Conservation (phyloP, 2,888 invertebrate species). For the Philereme vetulata region DNA sequence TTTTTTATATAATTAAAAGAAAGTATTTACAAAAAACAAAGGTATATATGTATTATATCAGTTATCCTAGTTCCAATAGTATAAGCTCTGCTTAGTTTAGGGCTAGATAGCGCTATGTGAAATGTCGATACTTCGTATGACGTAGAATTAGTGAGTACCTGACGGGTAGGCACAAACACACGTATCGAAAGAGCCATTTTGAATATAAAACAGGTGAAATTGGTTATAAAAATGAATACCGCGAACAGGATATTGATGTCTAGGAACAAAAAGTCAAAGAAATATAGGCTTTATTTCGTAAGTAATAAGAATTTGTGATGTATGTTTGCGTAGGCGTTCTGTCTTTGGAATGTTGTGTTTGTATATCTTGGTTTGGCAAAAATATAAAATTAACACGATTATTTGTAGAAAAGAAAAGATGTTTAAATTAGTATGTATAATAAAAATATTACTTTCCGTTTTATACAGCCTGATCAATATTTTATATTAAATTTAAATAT, state of each 20-base stretch:
- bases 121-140: conserved; percentile 7
- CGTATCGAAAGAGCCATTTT: conserved; percentile 39
- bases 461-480: no score
- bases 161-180: conserved; percentile 35
- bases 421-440: neutral
- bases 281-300: conserved; percentile 36
- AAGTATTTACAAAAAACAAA: no score
- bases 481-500: no score
- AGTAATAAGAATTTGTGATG: neutral
- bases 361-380: conserved; percentile 13
- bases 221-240: conserved; percentile 48
- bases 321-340: conserved; percentile 9
- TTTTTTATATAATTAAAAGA: no score
- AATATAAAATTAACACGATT: conserved; percentile 14
- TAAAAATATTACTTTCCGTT: neutral
- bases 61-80: no score
- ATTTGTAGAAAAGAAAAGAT: neutral
- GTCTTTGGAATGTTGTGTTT: conserved; percentile 11
- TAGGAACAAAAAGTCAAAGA: conserved; percentile 38
- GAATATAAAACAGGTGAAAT: conserved; percentile 75
- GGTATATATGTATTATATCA: no score
- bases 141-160: conserved; percentile 35
- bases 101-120: no score
- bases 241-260: conserved; percentile 62
- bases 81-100: no score